Evolutionary conservation across 1,140 invertebrate species (phyloP).

Genomic region (Nasonia giraulti): DNA sequence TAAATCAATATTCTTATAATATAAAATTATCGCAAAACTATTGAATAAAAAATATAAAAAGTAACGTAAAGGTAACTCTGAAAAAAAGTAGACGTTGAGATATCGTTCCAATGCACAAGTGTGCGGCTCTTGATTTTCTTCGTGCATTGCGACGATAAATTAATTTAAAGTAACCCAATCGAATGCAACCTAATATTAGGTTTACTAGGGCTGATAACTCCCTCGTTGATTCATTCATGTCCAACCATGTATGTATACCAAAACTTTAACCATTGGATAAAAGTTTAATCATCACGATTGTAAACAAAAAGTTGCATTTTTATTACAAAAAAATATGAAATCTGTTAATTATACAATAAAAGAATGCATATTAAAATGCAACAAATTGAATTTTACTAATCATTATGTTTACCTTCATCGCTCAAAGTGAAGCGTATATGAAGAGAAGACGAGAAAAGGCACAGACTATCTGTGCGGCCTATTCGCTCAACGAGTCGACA

Average conservation of each 20-base stretch:
- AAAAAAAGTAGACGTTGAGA: conserved; percentile 8
- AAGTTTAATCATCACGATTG: not conserved
- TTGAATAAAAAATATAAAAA: conserved; percentile 31
- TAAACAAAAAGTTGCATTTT: conserved; percentile 9
- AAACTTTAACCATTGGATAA: conserved; percentile 3
- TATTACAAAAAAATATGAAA: conserved; percentile 29
- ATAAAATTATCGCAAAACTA: not conserved
- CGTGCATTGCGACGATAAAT: not conserved
- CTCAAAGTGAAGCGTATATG: too few species aligned
- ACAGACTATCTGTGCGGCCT: not conserved
- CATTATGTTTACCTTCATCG: not conserved
- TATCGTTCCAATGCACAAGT: conserved; percentile 4
- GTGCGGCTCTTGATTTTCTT: conserved; percentile 4
- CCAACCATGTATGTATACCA: not conserved
- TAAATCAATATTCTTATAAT: conserved; percentile 27
- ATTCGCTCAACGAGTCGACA: too few species aligned
- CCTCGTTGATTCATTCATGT: not conserved
- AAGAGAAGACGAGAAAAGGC: too few species aligned
- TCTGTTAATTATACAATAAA: conserved; percentile 24
- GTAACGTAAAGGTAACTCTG: not conserved
- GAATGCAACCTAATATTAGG: conserved; percentile 5
- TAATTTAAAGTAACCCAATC: not conserved
- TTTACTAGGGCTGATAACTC: not conserved
- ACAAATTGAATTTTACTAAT: conserved; percentile 1
- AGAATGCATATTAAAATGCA: conserved; percentile 28